phyloP scores from a whole-genome alignment of 2,113 vertebrate genomes.

The Neopipo cinnamomea region DNA sequence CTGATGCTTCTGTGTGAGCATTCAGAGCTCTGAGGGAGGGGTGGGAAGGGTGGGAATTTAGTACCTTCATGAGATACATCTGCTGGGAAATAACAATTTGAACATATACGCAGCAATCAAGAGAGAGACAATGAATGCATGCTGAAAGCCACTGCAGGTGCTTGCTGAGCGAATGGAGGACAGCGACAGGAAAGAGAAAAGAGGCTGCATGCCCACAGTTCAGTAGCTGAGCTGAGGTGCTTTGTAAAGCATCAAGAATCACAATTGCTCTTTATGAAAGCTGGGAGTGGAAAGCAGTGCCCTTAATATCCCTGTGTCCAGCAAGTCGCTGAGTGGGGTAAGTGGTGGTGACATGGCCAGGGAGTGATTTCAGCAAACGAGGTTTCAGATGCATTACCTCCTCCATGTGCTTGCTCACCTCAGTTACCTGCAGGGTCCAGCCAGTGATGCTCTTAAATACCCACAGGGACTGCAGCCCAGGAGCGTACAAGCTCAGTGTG shows the following conservation, averaged over 20 bases:
- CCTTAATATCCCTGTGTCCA: background rate
- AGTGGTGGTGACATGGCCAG: background rate
- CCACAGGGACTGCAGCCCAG: fast-evolving
- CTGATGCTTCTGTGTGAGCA: background rate
- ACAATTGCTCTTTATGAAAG: background rate
- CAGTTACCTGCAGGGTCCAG: background rate
- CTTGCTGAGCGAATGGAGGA: background rate
- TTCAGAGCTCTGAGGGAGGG: background rate
- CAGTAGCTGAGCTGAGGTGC: background rate
- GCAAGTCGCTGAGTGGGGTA: background rate
- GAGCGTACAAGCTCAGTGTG: fast-evolving
- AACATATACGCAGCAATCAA: background rate
- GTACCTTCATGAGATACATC: background rate
- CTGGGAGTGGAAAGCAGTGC: background rate
- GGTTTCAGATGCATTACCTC: background rate
- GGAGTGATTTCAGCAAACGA: background rate
- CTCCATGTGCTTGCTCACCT: fast-evolving
- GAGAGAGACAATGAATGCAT: background rate
- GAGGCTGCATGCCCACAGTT: background rate
- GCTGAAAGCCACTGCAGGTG: background rate
- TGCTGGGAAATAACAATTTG: slow-evolving; percentile 11
- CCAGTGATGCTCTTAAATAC: fast-evolving
- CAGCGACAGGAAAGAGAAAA: background rate
- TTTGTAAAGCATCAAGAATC: background rate
- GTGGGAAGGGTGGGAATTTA: background rate